phyloP scores from a whole-genome alignment of 2,113 vertebrate species.

The Porphyrio hochstetteri region DNA sequence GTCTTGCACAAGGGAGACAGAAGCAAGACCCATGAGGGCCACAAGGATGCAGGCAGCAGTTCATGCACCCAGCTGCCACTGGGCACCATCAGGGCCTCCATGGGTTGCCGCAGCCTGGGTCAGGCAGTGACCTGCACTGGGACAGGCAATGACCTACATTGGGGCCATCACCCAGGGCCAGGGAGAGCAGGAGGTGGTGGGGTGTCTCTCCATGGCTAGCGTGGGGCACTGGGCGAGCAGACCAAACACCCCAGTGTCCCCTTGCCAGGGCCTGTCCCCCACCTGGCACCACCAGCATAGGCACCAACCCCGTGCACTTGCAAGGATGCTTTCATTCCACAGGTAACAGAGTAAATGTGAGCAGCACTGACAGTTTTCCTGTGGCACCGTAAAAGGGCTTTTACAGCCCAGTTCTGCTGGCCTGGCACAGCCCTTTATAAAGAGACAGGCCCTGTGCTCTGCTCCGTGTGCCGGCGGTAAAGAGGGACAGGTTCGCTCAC shows the following conservation, averaged over 20 bases:
- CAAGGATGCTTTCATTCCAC: background rate
- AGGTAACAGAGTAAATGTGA: rapidly evolving
- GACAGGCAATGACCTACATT: rapidly evolving
- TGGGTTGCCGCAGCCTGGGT: rapidly evolving
- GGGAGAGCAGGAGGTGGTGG: rapidly evolving
- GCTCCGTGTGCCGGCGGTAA: rapidly evolving
- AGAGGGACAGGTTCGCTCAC: rapidly evolving
- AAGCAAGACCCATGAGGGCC: rapidly evolving
- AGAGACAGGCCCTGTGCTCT: background rate
- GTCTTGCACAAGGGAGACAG: rapidly evolving
- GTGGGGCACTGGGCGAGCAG: background rate
- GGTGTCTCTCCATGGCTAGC: rapidly evolving
- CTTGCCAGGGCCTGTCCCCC: rapidly evolving
- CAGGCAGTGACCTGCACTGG: background rate
- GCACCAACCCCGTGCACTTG: rapidly evolving
- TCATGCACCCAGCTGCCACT: rapidly evolving
- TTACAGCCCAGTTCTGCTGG: background rate
- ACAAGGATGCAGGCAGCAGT: background rate
- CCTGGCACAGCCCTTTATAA: background rate
- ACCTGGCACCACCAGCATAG: background rate
- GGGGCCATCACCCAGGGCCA: rapidly evolving
- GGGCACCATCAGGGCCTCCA: too few species aligned
- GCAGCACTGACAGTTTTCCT: background rate
- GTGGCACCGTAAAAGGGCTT: rapidly evolving
- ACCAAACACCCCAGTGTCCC: too few species aligned